These are phyloP conservation scores for Sebastes dallii DNA, from an alignment of 2,797 vertebrate species.

Conservation along the genomic window DNA sequence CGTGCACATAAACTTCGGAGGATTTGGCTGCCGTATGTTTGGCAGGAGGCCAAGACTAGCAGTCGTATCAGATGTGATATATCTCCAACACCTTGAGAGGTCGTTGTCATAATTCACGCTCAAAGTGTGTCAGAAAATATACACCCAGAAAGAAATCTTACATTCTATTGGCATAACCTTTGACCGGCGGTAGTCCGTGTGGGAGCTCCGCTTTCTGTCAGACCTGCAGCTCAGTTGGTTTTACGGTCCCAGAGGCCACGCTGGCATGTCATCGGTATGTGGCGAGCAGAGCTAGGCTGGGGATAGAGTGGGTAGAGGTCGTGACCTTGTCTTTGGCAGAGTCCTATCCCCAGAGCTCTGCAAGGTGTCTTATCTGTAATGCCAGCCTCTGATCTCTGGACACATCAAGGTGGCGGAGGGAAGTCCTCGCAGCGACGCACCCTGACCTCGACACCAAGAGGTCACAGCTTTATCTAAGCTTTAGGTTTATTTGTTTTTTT, in stretches of 20 bases:
- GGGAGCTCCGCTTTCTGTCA: slow-evolving; percentile 44
- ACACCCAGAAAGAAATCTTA: slow-evolving; percentile 25
- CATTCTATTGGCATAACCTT: slow-evolving; percentile 60
- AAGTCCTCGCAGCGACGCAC: neutral
- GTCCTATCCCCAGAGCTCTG: slow-evolving; percentile 46
- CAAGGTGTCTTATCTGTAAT: slow-evolving; percentile 58
- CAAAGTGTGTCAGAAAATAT: slow-evolving; percentile 28
- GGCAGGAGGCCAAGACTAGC: slow-evolving; percentile 54
- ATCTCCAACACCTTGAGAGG: slow-evolving; percentile 42
- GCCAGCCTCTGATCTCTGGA: slow-evolving; percentile 48
- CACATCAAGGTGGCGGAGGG: slow-evolving; percentile 41
- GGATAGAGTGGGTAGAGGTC: slow-evolving; percentile 44
- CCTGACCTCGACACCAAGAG: slow-evolving; percentile 40
- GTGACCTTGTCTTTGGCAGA: slow-evolving; percentile 64
- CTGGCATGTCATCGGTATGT: slow-evolving; percentile 35
- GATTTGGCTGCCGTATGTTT: slow-evolving; percentile 19
- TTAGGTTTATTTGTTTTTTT: slow-evolving; percentile 40
- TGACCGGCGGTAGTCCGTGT: slow-evolving; percentile 29
- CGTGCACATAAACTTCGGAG: slow-evolving; percentile 2
- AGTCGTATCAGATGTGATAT: slow-evolving; percentile 30
- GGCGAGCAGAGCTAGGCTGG: slow-evolving; percentile 20
- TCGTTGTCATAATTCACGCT: slow-evolving; percentile 43
- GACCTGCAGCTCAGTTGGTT: slow-evolving; percentile 28
- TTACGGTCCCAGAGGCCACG: slow-evolving; percentile 27
- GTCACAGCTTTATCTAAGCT: slow-evolving; percentile 48